Conservation (phyloP, 2,797 vertebrate species). For the Pogonophryne albipinna region DNA sequence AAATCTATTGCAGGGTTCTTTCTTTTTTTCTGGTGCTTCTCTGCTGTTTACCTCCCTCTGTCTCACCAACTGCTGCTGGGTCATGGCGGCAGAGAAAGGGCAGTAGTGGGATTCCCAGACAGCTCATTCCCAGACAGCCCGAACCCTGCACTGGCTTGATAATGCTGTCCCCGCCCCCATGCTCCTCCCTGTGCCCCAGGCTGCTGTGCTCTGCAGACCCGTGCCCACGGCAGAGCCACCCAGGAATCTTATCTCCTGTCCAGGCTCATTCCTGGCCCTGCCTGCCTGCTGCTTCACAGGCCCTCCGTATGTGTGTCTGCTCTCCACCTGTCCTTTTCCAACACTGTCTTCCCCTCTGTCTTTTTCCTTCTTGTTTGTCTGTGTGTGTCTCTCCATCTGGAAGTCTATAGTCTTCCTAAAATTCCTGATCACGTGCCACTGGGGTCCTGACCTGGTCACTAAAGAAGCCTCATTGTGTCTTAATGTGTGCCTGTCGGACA, state of each 20-base stretch:
- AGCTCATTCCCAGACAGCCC: slow-evolving; percentile 73
- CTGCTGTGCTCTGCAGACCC: slow-evolving; percentile 76
- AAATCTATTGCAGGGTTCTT: slow-evolving; percentile 9
- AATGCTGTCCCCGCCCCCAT: slow-evolving; percentile 66
- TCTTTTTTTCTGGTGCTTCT: slow-evolving; percentile 6
- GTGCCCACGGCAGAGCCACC: slow-evolving; percentile 82
- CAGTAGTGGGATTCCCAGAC: slow-evolving; percentile 70
- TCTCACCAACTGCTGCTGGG: slow-evolving; percentile 40
- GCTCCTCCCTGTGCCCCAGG: slow-evolving; percentile 74
- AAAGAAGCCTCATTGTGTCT: slow-evolving; percentile 27
- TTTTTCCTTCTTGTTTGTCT: slow-evolving; percentile 21
- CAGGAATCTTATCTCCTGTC: slow-evolving; percentile 88
- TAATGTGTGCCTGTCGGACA: slow-evolving; percentile 30
- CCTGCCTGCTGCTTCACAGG: slow-evolving; percentile 41
- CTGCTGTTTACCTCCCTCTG: slow-evolving; percentile 33
- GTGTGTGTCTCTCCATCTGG: slow-evolving; percentile 21
- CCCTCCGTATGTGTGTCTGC: slow-evolving; percentile 30
- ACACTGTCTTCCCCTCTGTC: slow-evolving; percentile 14
- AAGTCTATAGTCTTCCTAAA: slow-evolving; percentile 34
- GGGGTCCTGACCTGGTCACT: slow-evolving; percentile 44
- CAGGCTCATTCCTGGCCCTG: slow-evolving; percentile 78
- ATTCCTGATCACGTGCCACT: slow-evolving; percentile 23
- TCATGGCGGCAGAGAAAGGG: slow-evolving; percentile 42
- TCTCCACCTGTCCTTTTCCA: slow-evolving; percentile 49
- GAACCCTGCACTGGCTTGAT: slow-evolving; percentile 82